phyloP scores from a whole-genome alignment of 2,113 vertebrate genomes.

The Pandion haliaetus region DNA sequence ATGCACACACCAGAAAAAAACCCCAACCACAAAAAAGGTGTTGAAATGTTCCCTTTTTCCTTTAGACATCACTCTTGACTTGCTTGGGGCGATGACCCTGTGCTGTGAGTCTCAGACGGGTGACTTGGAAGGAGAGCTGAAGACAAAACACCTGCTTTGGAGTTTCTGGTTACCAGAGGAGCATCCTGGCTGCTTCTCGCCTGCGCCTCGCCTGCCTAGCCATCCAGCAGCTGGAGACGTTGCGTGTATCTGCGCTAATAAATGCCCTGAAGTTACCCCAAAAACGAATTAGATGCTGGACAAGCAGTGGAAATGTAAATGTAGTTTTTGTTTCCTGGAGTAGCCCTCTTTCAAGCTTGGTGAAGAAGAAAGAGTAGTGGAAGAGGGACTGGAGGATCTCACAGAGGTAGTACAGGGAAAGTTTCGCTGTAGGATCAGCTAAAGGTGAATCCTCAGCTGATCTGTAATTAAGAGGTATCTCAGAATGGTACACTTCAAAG shows the following conservation, averaged over 20 bases:
- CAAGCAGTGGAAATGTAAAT: neutral
- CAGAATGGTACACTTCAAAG: neutral
- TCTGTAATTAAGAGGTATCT: neutral
- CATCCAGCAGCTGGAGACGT: neutral
- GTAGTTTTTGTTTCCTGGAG: neutral
- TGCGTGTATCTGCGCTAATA: neutral
- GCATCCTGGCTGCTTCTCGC: neutral
- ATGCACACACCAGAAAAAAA: neutral
- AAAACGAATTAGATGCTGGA: neutral
- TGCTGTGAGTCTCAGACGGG: neutral
- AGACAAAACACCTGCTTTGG: neutral
- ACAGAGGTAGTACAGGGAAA: neutral
- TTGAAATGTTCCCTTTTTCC: neutral
- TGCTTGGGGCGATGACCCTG: neutral
- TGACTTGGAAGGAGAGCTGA: slow-evolving; percentile 47
- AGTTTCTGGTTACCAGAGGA: slow-evolving; percentile 5
- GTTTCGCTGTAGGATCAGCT: neutral
- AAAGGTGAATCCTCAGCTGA: neutral
- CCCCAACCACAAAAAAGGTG: neutral
- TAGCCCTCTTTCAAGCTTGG: neutral
- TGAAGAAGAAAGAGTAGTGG: neutral
- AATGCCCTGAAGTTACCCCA: neutral
- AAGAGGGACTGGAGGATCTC: neutral
- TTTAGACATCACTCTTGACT: neutral
- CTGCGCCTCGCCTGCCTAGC: neutral